Evolutionary conservation across 1,140 invertebrate species (phyloP).

Genomic region (Ceratina australensis): DNA sequence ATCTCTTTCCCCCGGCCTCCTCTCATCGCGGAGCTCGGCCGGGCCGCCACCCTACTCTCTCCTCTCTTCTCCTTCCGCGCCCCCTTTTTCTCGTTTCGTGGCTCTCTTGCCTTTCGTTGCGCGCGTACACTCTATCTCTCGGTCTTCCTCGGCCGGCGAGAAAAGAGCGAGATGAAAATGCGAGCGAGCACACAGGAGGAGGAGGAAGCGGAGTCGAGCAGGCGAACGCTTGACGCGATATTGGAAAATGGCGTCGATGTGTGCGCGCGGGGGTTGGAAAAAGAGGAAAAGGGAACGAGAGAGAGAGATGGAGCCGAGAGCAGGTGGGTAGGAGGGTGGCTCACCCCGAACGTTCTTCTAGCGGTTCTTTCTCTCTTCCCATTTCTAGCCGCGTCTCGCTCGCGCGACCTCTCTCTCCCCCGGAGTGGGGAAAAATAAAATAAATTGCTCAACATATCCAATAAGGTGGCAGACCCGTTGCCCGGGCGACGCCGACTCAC

Average conservation of each 20-base stretch:
- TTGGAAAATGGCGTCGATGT: constrained; percentile 79
- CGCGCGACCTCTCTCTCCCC: constrained; percentile 4
- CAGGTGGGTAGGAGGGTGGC: constrained; percentile 56
- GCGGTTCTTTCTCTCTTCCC: constrained; percentile 18
- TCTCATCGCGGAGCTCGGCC: constrained; percentile 44
- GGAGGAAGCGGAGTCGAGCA: constrained; percentile 28
- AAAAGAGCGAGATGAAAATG: constrained; percentile 38
- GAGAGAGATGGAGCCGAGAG: too few species aligned
- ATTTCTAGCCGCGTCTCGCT: constrained; percentile 2
- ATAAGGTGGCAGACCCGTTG: constrained; percentile 79
- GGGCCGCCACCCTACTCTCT: constrained; percentile 3
- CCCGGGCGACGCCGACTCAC: constrained; percentile 76
- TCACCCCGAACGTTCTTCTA: constrained; percentile 51
- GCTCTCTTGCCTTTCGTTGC: constrained; percentile 29
- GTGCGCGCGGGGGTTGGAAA: constrained; percentile 66
- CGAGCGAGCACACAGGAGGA: constrained; percentile 34
- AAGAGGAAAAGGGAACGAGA: neutral
- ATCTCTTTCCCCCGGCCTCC: too few species aligned
- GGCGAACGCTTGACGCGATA: constrained; percentile 74
- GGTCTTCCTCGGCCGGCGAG: constrained; percentile 26
- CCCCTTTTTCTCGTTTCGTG: constrained; percentile 64
- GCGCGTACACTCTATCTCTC: constrained; percentile 19
- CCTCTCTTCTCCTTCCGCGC: constrained; percentile 43
- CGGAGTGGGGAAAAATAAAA: constrained; percentile 78
- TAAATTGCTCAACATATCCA: constrained; percentile 80